phyloP scores from a whole-genome alignment of 2,888 invertebrate genomes.

The Drosophila greeni region DNA sequence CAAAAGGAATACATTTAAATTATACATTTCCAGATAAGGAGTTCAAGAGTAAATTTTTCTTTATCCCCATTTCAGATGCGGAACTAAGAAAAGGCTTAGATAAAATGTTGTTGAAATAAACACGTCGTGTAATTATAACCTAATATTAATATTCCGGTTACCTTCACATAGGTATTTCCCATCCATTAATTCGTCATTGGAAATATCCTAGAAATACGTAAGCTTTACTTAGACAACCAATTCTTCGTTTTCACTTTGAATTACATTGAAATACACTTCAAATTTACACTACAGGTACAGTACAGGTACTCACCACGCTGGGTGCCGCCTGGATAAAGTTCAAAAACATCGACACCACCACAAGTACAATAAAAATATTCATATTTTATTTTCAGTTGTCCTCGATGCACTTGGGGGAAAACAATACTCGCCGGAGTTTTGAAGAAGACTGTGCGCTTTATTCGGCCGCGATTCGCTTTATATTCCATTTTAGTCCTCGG shows the following conservation, averaged over 20 bases:
- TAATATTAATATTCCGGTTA: slow-evolving; percentile 9
- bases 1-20: background rate
- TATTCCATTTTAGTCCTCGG: slow-evolving; percentile 34
- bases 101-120: background rate
- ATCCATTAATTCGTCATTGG: slow-evolving; percentile 43
- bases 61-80: background rate
- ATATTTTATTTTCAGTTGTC: slow-evolving; percentile 25
- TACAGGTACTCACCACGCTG: slow-evolving; percentile 25
- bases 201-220: slow-evolving; percentile 18
- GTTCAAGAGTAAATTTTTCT: background rate
- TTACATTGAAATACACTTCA: background rate
- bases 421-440: slow-evolving; percentile 31
- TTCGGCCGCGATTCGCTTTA: slow-evolving; percentile 42
- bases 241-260: background rate
- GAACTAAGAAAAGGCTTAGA: background rate
- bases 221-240: background rate
- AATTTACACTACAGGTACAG: background rate
- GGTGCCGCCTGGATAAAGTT: slow-evolving; percentile 35
- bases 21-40: background rate
- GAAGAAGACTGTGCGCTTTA: slow-evolving; percentile 43
- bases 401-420: slow-evolving; percentile 13
- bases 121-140: background rate
- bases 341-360: slow-evolving; percentile 25
- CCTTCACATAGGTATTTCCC: slow-evolving; percentile 46
- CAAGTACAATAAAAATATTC: slow-evolving; percentile 38